These are phyloP conservation scores for Drosophila tropicalis DNA, from an alignment of 1,140 invertebrate genomes.

Conservation along the genomic window DNA sequence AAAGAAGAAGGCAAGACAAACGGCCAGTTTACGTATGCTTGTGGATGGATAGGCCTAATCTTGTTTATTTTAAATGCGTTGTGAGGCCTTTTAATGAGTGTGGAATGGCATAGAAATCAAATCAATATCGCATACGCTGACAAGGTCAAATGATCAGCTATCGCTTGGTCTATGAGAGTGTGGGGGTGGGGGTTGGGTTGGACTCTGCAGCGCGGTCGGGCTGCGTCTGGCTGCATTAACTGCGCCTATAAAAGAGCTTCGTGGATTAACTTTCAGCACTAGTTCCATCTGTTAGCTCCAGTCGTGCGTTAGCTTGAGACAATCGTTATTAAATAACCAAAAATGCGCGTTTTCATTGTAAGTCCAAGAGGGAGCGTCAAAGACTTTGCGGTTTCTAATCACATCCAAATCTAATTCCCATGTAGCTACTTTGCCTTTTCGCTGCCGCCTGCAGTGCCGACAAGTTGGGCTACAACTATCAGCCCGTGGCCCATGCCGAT, in stretches of 20 bases:
- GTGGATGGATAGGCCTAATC: constrained; percentile 56
- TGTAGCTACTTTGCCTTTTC: constrained; percentile 64
- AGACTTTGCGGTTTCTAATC: constrained; percentile 6
- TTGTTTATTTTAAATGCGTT: constrained; percentile 63
- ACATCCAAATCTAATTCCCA: neutral
- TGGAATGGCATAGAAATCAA: constrained; percentile 61
- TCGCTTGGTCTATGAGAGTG: constrained; percentile 23
- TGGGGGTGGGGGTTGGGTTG: constrained; percentile 30
- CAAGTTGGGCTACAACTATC: constrained; percentile 73
- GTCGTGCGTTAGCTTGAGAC: constrained; percentile 22
- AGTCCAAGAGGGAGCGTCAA: constrained; percentile 25
- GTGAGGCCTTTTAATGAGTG: constrained; percentile 61
- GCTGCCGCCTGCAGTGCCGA: constrained; percentile 67
- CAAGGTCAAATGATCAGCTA: constrained; percentile 55
- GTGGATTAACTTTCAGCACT: constrained; percentile 42
- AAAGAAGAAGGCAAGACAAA: constrained; percentile 55
- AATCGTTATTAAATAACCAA: constrained; percentile 25
- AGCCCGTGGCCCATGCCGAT: constrained; percentile 62
- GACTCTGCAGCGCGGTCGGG: neutral
- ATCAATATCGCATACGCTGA: constrained; percentile 49
- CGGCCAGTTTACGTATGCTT: constrained; percentile 18
- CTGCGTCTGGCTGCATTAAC: constrained; percentile 26
- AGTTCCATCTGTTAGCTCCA: constrained; percentile 55
- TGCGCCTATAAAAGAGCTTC: constrained; percentile 60
- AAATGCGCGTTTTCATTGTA: constrained; percentile 72